These are phyloP conservation scores for Callimorpha dominula DNA, from an alignment of 2,888 invertebrate genomes.

Conservation along the genomic window DNA sequence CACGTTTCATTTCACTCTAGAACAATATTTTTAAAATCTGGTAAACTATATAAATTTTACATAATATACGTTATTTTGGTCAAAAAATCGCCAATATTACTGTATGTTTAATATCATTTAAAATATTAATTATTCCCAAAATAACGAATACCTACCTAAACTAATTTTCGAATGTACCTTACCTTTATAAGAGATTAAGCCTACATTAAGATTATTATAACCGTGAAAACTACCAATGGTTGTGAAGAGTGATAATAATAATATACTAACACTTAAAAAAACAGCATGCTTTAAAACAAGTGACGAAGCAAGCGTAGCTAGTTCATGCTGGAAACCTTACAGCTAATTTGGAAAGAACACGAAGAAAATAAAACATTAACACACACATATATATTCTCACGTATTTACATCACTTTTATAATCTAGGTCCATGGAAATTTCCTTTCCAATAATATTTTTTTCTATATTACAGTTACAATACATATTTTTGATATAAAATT, in stretches of 20 bases:
- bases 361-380: background rate
- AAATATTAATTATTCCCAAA: background rate
- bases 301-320: slow-evolving; percentile 59
- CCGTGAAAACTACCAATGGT: slow-evolving; percentile 22
- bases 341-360: slow-evolving; percentile 9
- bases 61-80: too few species aligned
- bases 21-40: background rate
- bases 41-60: background rate
- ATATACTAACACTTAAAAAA: slow-evolving; percentile 24
- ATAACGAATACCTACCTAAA: background rate
- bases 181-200: slow-evolving; percentile 1
- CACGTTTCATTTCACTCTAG: background rate
- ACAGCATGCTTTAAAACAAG: slow-evolving; percentile 48
- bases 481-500: background rate
- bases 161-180: background rate
- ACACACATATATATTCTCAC: background rate
- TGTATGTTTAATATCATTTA: background rate
- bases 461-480: background rate
- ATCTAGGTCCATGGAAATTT: background rate
- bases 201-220: background rate
- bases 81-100: too few species aligned
- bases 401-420: background rate
- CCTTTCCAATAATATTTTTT: background rate
- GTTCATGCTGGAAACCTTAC: slow-evolving; percentile 49
- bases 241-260: slow-evolving; percentile 35